Evolutionary conservation across 2,888 invertebrate genomes (phyloP).

Genomic region (Branchipolynoe longqiensis): DNA sequence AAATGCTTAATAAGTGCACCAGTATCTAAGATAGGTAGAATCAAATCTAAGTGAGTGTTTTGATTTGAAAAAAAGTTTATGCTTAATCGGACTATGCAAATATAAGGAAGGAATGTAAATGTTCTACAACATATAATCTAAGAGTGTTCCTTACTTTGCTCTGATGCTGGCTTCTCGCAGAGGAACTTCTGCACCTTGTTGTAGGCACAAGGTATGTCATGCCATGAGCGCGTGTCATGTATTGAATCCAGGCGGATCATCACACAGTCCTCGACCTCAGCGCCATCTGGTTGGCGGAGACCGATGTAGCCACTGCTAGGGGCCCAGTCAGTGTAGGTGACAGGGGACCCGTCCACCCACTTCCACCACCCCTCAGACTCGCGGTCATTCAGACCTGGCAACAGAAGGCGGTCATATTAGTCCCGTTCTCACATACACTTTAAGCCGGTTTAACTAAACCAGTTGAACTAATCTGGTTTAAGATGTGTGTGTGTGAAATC

Average conservation of each 20-base stretch:
- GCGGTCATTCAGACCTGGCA: slow-evolving; percentile 31
- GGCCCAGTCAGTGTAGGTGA: slow-evolving; percentile 50
- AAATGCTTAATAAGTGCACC: no score
- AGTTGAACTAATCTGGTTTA: no score
- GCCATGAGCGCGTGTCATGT: slow-evolving; percentile 76
- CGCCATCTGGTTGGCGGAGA: slow-evolving; percentile 74
- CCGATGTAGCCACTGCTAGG: neutral
- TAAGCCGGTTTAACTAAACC: no score
- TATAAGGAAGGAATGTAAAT: neutral
- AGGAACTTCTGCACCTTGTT: slow-evolving; percentile 66
- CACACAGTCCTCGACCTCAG: slow-evolving; percentile 76
- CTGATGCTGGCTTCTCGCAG: slow-evolving; percentile 58
- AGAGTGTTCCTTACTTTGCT: neutral
- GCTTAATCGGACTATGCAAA: neutral
- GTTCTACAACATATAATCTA: no score
- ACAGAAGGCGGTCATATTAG: no score
- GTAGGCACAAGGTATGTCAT: slow-evolving; percentile 75
- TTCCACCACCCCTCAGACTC: slow-evolving; percentile 9
- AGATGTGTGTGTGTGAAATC: no score
- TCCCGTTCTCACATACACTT: no score
- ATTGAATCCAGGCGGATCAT: slow-evolving; percentile 72
- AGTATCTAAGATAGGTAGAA: no score
- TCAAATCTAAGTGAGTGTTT: no score
- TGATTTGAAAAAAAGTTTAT: no score
- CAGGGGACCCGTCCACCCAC: slow-evolving; percentile 48